Evolutionary conservation across 2,797 vertebrate genomes (phyloP).

Genomic region (Eidolon dupreanum): DNA sequence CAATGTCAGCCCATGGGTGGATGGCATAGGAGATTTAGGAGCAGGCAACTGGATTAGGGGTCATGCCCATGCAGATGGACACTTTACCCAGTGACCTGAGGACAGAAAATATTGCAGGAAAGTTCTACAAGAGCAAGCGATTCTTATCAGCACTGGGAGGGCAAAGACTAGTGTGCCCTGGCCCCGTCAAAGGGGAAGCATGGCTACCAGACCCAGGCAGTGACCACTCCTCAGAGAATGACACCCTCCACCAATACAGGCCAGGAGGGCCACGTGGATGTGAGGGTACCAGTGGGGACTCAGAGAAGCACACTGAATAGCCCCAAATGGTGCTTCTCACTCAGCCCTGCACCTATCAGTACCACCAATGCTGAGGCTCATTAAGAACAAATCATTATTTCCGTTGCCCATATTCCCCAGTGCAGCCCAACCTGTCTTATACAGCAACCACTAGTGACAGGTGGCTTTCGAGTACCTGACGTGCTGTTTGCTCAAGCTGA

Average conservation of each 20-base stretch:
- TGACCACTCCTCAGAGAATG: not conserved
- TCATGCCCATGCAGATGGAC: not conserved
- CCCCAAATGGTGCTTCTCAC: no score
- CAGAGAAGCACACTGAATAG: not conserved
- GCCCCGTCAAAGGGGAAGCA: not conserved
- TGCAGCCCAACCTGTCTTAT: not conserved
- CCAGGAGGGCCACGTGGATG: not conserved
- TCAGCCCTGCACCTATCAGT: not conserved
- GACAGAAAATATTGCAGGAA: not conserved
- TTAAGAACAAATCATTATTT: not conserved
- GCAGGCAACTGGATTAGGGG: not conserved
- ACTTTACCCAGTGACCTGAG: not conserved
- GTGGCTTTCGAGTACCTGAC: not conserved
- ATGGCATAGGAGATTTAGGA: not conserved
- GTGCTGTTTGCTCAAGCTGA: not conserved
- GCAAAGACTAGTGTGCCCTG: not conserved
- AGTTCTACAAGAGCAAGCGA: not conserved
- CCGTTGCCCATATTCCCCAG: not conserved
- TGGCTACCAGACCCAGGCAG: not conserved
- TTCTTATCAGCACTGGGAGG: not conserved
- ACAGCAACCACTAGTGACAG: accelerated
- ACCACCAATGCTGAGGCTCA: not conserved
- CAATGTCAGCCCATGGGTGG: accelerated
- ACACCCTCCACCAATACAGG: not conserved
- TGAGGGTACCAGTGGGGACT: not conserved